Percentiles rank a stretch among this genome's conserved stretches.
Evolutionary conservation across 2,113 vertebrate species (phyloP).

Genomic region (Myotis davidii): DNA sequence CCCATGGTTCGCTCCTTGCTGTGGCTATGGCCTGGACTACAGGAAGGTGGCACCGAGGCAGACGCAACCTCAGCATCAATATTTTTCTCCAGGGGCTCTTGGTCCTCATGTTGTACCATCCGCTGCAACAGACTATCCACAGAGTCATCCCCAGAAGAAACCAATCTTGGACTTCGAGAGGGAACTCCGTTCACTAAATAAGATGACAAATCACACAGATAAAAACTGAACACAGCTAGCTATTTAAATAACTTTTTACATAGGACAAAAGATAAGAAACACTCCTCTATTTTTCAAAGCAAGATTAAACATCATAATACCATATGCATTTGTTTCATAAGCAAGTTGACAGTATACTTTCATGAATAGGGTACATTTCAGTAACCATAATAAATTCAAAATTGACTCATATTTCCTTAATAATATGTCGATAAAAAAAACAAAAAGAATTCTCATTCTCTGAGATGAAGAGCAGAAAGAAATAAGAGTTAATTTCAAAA

Average conservation of each 20-base stretch:
- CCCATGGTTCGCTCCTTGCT: slow-evolving; percentile 81
- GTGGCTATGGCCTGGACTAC: slow-evolving; percentile 81
- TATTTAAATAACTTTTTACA: not conserved
- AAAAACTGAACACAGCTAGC: not conserved
- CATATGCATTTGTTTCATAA: not conserved
- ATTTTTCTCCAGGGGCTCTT: slow-evolving; percentile 80
- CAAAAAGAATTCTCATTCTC: not conserved
- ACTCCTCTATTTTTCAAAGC: not conserved
- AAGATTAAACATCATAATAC: not conserved
- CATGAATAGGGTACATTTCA: not conserved
- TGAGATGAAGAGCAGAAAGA: not conserved
- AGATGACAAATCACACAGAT: slow-evolving; percentile 19
- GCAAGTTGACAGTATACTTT: not conserved
- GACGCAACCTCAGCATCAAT: slow-evolving; percentile 81
- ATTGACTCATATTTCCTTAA: not conserved
- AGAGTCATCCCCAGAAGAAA: slow-evolving; percentile 78
- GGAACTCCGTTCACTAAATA: slow-evolving; percentile 77
- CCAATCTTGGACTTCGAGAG: slow-evolving; percentile 75
- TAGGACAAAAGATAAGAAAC: not conserved
- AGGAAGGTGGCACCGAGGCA: slow-evolving; percentile 69
- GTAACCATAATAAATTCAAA: not conserved
- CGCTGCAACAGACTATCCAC: slow-evolving; percentile 85
- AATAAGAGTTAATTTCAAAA: not conserved
- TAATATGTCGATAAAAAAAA: not conserved
- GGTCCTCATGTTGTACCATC: slow-evolving; percentile 83